Percentiles rank a stretch among this genome's conserved stretches.
Evolutionary conservation across 2,113 vertebrate species (phyloP).

Genomic region (Pogonocichla stellata): DNA sequence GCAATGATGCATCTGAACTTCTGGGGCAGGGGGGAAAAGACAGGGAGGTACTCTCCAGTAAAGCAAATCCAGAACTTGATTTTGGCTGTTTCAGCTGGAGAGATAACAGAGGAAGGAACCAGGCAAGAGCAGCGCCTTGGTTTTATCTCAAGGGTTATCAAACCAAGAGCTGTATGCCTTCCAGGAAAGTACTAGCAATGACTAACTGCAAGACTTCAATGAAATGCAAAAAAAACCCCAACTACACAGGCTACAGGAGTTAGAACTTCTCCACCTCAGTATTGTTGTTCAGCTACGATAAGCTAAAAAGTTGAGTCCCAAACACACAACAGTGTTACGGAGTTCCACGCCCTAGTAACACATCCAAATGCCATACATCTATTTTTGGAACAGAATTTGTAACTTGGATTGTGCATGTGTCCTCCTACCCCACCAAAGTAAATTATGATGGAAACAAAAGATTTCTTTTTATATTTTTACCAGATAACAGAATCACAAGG

Average conservation of each 20-base stretch:
- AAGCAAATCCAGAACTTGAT: not conserved
- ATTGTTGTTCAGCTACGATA: not conserved
- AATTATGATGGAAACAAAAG: not conserved
- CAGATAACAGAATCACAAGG: not conserved
- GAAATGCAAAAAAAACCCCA: not conserved
- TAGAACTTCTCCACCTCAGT: not conserved
- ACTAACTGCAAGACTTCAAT: not conserved
- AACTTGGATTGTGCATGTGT: not conserved
- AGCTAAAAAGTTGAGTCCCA: not conserved
- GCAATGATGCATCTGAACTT: not conserved
- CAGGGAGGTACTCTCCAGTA: not conserved
- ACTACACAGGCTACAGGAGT: not conserved
- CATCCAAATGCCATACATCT: not conserved
- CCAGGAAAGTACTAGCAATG: not conserved
- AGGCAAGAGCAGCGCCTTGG: accelerated
- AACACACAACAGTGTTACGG: not conserved
- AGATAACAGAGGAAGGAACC: not conserved
- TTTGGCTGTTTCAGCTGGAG: not conserved
- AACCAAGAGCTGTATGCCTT: not conserved
- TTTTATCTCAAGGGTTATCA: not conserved
- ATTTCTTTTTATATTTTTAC: not conserved
- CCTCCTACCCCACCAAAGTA: not conserved
- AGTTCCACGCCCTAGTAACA: not conserved
- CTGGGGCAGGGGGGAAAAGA: not conserved
- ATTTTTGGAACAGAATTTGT: not conserved